Percentiles rank a stretch among this genome's conserved stretches.
These are phyloP conservation scores for Oreochromis tanganicae DNA, from an alignment of 2,113 vertebrate genomes.

Conservation along the genomic window DNA sequence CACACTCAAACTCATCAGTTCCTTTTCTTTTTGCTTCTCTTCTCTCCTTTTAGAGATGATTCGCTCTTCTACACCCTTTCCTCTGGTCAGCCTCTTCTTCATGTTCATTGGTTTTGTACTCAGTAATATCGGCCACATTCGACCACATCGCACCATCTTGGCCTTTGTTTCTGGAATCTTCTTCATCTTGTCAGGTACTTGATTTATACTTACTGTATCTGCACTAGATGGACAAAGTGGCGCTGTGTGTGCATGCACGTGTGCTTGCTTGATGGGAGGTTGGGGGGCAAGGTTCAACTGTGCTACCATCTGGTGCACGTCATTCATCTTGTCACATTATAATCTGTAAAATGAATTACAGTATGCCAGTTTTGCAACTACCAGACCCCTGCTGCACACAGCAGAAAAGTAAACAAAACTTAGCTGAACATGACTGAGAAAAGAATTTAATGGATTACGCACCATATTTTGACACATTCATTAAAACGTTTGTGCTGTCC, in stretches of 20 bases:
- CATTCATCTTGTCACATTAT: neutral
- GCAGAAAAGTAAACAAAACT: neutral
- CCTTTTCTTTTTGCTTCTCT: neutral
- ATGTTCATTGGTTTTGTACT: slow-evolving; percentile 98
- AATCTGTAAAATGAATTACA: neutral
- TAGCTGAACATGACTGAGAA: neutral
- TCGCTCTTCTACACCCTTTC: slow-evolving; percentile 92
- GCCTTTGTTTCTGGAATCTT: slow-evolving; percentile 97
- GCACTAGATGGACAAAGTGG: neutral
- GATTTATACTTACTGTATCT: neutral
- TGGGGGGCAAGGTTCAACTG: neutral
- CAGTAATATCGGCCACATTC: slow-evolving; percentile 91
- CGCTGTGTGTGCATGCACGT: neutral
- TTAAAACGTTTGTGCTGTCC: neutral
- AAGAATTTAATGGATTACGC: neutral
- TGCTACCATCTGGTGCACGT: neutral
- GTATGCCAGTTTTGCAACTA: neutral
- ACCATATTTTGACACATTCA: neutral
- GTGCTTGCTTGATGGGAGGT: neutral
- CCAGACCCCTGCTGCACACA: neutral
- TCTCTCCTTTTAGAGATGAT: slow-evolving; percentile 83
- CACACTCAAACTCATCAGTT: neutral
- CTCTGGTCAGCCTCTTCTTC: slow-evolving; percentile 95
- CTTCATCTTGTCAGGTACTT: slow-evolving; percentile 90
- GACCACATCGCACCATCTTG: slow-evolving; percentile 90